Evolutionary conservation across 23 tunicate genomes (phyloP), one percentile per base, ranked within the genome.

Genomic region (Trididemnum miniatum): DNA sequence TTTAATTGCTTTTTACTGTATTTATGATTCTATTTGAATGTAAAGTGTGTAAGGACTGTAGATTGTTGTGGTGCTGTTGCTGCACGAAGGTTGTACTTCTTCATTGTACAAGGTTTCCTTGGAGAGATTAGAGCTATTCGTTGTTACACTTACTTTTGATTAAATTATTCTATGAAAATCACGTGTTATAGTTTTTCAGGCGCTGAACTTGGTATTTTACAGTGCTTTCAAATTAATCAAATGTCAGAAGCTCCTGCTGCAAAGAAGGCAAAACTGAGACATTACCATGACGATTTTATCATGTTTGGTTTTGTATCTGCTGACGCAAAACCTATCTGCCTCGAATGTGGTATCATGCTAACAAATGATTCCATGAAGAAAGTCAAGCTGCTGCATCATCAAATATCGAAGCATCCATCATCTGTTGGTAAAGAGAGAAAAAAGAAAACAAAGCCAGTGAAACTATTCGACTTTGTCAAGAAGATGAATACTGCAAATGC

Each of bases 351-450:
- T 69, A 38, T 69, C 38, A 69, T 69, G 76, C 76, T 69, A 38
- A 69, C 39, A 33, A 69, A 69, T 34, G 76, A 69, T 69, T 69
- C 39, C 40, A 69, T 31, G 76, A 69, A 62, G 69, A 62, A 62
- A 69, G 76, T 69, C 76, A 69, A 69, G 76, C 76, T 69, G 76
- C 40, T 31, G 76, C 76, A 69, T 69, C 39, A 69, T 69, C 76
- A 69, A 69, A 69, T 29, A 31, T 69, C 39, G 38, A 31, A 69
- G 38, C 76, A 69, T 69, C 76, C 76, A 69, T 69, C 38, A 69
- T 69, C 40, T 69, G 15, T 69, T 69, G 76, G 38, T 69, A 69
- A 69, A 69, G 76, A 69, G 7, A 69, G 39, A 38, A 69, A 31
- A 69, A 69, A 69, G 76, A 69, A 69, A 69, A 69, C 76, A 69